Base-by-base conservation (phyloP, 2,113 vertebrate genomes). In the Lagenorhynchus albirostris region DNA sequence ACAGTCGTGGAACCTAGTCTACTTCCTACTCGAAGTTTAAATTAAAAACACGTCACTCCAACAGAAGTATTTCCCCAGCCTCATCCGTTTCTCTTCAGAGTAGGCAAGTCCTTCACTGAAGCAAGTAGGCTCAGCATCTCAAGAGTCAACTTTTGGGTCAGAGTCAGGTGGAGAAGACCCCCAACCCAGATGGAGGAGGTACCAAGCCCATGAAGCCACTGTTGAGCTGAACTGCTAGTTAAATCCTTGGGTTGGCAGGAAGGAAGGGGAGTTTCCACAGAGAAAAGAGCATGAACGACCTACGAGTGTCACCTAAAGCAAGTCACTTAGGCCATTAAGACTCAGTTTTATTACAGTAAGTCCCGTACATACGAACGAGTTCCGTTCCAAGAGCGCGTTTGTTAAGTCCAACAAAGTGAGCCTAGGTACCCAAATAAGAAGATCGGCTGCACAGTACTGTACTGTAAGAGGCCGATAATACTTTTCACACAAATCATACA, bases 241-340 rank as follows among this genome's bases (percentile, higher is more conserved):
- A 81, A 47, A 12, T 0, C 25, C 20, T 6, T 9, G 84, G n/a
- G 25, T 3, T 83, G 60, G n/a, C 33, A 33, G 68, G 25, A n/a
- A 62, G 12, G 14, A 13, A 23, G 7, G 67, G 76, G n/a, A 12
- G 29, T 25, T 21, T n/a, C 23, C 53, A 36, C 25, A 23, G 65
- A 29, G 17, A 9, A 6, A 26, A 81, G 47, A 21, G 44, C 26
- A 47, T 4, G 9, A 3, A 9, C 0, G 33, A 38, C 60, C 67
- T 33, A 25, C 9, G 26, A 0, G 25, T 1, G 9, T 26, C 5
- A 12, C 65, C 1, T 10, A 33, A 26, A 50, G 36, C 25, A 15
- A 44, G 76, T 4, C 15, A 5, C 62, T 77, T 33, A 31, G 50
- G 47, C 80, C 60, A 12, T 50, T 1, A 21, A 36, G 67, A 26